Conservation (phyloP, 1,140 invertebrate genomes). For the Drosophila baimaii region DNA sequence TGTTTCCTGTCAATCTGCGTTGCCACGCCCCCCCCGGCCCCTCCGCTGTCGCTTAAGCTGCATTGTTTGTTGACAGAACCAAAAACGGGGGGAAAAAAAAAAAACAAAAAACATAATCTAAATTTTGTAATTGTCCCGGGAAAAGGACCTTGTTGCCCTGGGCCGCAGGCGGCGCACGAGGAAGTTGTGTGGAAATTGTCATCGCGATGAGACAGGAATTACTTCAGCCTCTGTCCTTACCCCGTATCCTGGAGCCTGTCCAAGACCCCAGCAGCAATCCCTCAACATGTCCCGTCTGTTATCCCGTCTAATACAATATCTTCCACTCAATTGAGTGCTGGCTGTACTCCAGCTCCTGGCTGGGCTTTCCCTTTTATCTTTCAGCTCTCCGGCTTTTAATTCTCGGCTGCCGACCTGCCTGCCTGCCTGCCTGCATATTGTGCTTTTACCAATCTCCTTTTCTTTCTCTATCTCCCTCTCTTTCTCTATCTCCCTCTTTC, state of each 20-base stretch:
- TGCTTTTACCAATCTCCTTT: neutral
- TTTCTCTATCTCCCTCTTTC: no score
- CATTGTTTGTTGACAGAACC: constrained; percentile 38
- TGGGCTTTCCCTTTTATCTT: neutral
- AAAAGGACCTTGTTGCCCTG: constrained; percentile 36
- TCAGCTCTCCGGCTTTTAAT: neutral
- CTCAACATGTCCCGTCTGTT: constrained; percentile 22
- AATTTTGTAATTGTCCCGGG: constrained; percentile 53
- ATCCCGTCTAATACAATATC: constrained; percentile 43
- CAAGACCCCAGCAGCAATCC: neutral
- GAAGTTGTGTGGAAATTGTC: constrained; percentile 14
- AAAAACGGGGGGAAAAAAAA: neutral
- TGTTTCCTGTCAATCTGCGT: constrained; percentile 50
- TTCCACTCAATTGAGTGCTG: constrained; percentile 35
- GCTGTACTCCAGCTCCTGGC: neutral
- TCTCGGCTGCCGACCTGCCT: no score
- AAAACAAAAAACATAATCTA: constrained; percentile 39
- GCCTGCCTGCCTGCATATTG: neutral
- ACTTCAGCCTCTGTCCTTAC: constrained; percentile 10
- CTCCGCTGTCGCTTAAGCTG: constrained; percentile 11
- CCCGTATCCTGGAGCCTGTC: neutral
- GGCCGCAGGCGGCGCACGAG: neutral
- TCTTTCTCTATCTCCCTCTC: neutral
- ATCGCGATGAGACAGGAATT: constrained; percentile 4
- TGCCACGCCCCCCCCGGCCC: neutral